Evolutionary conservation across 2,113 vertebrate genomes (phyloP).

Genomic region (Lipophrys pholis): DNA sequence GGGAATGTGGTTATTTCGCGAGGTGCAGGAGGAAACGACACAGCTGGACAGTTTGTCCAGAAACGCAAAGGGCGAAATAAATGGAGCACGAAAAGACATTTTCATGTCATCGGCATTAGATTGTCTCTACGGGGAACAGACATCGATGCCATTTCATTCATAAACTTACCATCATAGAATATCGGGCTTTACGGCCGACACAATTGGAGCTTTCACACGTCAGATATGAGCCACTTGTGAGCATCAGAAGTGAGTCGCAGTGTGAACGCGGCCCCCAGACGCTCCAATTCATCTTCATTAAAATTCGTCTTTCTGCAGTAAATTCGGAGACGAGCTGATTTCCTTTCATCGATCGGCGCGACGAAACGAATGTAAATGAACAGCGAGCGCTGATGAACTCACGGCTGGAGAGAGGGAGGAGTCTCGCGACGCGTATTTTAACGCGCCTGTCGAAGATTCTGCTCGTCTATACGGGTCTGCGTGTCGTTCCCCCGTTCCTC

Average conservation of each 20-base stretch:
- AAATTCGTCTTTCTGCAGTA: conserved; percentile 15
- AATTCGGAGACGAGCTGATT: conserved; percentile 38
- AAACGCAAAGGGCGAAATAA: conserved; percentile 2
- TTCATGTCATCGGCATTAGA: conserved; percentile 22
- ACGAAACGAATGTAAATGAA: conserved; percentile 37
- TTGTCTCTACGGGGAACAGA: too few relatives aligned
- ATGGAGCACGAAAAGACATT: neutral
- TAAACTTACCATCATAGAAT: too few relatives aligned
- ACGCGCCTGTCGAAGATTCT: conserved; percentile 15
- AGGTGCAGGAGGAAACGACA: neutral
- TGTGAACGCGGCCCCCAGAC: too few relatives aligned
- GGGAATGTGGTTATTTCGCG: neutral
- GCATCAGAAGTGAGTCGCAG: too few relatives aligned
- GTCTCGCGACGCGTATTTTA: conserved; percentile 30
- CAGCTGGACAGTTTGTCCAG: neutral
- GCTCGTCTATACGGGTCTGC: conserved; percentile 24
- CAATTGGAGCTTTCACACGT: too few relatives aligned
- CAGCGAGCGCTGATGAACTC: conserved; percentile 36
- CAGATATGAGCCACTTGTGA: too few relatives aligned
- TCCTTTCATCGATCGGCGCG: conserved; percentile 44
- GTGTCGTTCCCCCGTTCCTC: conserved; percentile 29
- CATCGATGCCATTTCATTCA: too few relatives aligned
- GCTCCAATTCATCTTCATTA: conserved; percentile 16
- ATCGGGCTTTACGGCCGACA: too few relatives aligned
- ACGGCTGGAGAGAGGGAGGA: conserved; percentile 21